A percentile compares a stretch with the other conserved stretches of the same genome.
Conservation (phyloP, 2,113 vertebrate genomes). For the Leptosomus discolor region DNA sequence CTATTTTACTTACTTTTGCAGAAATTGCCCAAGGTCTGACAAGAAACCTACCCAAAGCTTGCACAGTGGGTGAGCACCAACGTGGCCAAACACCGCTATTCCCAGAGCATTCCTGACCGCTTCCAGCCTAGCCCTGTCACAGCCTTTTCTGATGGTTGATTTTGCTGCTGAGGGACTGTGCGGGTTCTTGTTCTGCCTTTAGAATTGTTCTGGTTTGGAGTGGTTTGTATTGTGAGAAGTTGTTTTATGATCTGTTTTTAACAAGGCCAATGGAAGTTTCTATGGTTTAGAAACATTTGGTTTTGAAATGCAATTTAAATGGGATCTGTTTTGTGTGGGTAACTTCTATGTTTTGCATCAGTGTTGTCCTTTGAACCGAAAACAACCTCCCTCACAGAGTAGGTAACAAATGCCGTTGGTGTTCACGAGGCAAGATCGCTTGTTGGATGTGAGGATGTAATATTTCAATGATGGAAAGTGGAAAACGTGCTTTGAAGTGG, state of each 20-base stretch:
- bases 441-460: neutral
- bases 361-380: neutral
- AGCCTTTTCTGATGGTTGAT: neutral
- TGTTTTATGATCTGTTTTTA: conserved; percentile 38
- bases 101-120: conserved; percentile 18
- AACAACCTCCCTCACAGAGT: neutral
- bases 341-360: neutral
- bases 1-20: neutral
- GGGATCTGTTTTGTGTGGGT: neutral
- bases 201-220: neutral
- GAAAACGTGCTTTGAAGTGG: neutral
- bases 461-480: neutral
- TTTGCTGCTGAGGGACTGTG: neutral
- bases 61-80: conserved; percentile 38
- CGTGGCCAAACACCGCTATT: conserved; percentile 29
- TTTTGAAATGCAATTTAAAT: neutral
- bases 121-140: neutral
- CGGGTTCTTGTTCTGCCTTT: neutral
- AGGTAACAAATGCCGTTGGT: neutral
- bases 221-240: neutral
- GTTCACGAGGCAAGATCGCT: neutral
- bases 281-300: neutral
- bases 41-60: conserved; percentile 20
- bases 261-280: neutral
- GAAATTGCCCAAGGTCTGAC: conserved; percentile 39